phyloP scores from a whole-genome alignment of 1,140 invertebrate genomes.

The Bombus sylvicola region DNA sequence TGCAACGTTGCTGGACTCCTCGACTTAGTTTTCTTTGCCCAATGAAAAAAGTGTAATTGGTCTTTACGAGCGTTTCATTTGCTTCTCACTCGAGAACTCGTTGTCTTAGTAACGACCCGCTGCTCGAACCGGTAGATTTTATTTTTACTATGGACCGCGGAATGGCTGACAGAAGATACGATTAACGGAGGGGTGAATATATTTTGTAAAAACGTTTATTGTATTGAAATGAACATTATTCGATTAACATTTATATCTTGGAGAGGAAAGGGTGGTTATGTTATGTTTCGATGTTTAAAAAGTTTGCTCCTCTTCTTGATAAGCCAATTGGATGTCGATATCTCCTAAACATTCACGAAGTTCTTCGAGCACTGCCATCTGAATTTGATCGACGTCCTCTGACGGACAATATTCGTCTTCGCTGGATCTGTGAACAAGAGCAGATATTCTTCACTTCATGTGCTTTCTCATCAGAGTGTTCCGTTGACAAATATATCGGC shows the following conservation, averaged over 20 bases:
- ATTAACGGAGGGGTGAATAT: not conserved
- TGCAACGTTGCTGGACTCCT: not conserved
- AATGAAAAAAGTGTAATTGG: constrained; percentile 23
- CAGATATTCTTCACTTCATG: not conserved
- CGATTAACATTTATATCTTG: constrained; percentile 1
- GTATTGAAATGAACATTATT: constrained; percentile 1
- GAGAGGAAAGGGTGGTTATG: not conserved
- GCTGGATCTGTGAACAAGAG: constrained; percentile 84
- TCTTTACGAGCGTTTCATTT: constrained; percentile 22
- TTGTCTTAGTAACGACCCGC: constrained; percentile 2
- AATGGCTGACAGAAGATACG: not conserved
- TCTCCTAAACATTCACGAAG: constrained; percentile 73
- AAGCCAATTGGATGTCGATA: constrained; percentile 66
- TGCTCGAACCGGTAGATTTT: not conserved
- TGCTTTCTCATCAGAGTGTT: not conserved
- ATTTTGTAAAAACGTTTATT: constrained; percentile 12
- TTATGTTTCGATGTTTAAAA: constrained; percentile 14
- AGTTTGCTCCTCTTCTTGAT: constrained; percentile 68
- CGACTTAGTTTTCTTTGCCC: constrained; percentile 7
- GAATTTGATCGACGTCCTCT: constrained; percentile 89
- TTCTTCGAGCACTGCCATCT: constrained; percentile 85
- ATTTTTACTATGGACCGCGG: not conserved
- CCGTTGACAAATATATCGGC: not conserved
- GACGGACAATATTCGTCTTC: constrained; percentile 94
- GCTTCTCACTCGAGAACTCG: not conserved